Base-by-base conservation (phyloP, 2,113 vertebrate genomes). In the Toxostoma redivivum region DNA sequence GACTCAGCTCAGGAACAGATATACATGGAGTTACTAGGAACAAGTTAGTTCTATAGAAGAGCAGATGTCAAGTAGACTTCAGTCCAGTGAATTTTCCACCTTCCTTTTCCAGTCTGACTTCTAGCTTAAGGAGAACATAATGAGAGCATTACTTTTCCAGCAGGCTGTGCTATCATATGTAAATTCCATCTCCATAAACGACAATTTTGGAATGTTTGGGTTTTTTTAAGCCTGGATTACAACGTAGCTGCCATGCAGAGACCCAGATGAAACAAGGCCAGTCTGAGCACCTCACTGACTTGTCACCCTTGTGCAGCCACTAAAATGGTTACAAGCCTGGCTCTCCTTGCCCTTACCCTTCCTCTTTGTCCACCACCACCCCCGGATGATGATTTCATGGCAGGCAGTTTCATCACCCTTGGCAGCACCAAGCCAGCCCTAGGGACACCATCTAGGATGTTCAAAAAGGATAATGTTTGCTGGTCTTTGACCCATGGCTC, bases 241-340 rank as follows among this genome's bases (percentile, higher is more conserved):
- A 83, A 72, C 28, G 23, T 42, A 20, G 15, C 51, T 81, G 61
- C 40, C n/a, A 44, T 7, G 10, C 15, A 40, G 22, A 16, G 31
- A 81, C n/a, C 8, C 28, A 83, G n/a, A 51, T 44, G 42, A 87
- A 53, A 58, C 22, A 24, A 19, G 23, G 35, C 33, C 33, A 35
- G 5, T 21, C 72, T 60, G 18, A 86, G n/a, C 44, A 69, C 15
- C 31, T 61, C 60, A 60, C 12, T 30, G 21, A 4, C 7, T 10
- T 3, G 21, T 22, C 33, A 61, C 28, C 31, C 27, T 45, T n/a
- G 15, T 10, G 5, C 38, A 89, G 57, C 9, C 23, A 77, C 50
- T 23, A 47, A 31, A 51, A 50, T 1, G 0, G n/a, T 56, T 56
- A 51, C 4, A 84, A 81, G 69, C 0, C 2, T 1, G 1, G 13